Evolutionary conservation across 2,888 invertebrate genomes (phyloP).

Genomic region (Tipula unca): DNA sequence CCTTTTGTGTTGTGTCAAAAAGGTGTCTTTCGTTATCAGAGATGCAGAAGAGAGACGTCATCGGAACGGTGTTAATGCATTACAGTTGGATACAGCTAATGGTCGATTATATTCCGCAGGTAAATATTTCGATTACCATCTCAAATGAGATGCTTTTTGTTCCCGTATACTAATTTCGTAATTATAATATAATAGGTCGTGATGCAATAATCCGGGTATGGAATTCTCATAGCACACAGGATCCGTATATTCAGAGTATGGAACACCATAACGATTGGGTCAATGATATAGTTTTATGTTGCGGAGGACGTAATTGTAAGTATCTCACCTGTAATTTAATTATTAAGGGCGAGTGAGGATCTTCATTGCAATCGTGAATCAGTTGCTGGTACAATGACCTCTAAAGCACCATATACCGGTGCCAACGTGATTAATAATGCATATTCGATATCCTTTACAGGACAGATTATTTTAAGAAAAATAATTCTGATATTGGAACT

Average conservation of each 20-base stretch:
- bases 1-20: neutral
- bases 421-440: no score
- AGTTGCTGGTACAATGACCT: no score
- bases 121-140: constrained; percentile 15
- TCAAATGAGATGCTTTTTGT: neutral
- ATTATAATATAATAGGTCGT: constrained; percentile 49
- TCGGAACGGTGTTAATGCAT: constrained; percentile 90
- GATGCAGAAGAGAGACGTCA: constrained; percentile 92
- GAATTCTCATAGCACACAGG: constrained; percentile 56
- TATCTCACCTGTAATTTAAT: constrained; percentile 25
- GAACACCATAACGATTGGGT: constrained; percentile 99
- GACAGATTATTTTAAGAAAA: no score
- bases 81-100: constrained; percentile 83
- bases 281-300: constrained; percentile 96
- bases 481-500: no score
- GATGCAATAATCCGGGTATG: constrained; percentile 96
- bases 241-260: constrained; percentile 89
- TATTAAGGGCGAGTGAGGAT: no score
- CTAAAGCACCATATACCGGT: no score
- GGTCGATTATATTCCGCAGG: constrained; percentile 86
- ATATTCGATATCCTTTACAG: no score
- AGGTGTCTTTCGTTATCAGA: constrained; percentile 97
- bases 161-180: neutral
- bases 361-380: no score
- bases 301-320: constrained; percentile 88